A percentile compares a stretch with the other conserved stretches of the same genome.
phyloP scores from a whole-genome alignment of 2,113 vertebrate genomes.

The Syngnathoides biaculeatus region DNA sequence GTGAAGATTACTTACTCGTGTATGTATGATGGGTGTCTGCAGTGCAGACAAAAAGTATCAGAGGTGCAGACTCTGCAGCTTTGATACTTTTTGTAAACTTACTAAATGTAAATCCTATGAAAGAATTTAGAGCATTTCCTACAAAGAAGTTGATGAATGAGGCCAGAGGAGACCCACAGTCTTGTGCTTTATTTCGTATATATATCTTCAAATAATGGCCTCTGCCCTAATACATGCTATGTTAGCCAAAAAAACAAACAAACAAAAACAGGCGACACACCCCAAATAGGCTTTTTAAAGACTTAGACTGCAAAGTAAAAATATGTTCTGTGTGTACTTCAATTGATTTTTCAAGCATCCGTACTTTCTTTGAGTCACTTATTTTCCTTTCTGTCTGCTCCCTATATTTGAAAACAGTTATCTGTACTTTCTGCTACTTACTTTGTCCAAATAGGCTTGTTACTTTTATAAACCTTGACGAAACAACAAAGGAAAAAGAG shows the following conservation, averaged over 20 bases:
- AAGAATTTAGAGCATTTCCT: background rate
- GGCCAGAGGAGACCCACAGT: background rate
- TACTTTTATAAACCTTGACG: background rate
- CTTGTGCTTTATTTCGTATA: background rate
- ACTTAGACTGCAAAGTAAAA: background rate
- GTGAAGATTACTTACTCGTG: background rate
- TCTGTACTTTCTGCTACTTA: background rate
- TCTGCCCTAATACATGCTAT: background rate
- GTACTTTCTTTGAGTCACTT: no score
- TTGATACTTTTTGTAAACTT: no score
- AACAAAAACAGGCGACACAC: background rate
- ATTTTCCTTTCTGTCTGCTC: no score
- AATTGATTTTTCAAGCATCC: background rate
- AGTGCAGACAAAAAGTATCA: no score
- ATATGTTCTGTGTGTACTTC: background rate
- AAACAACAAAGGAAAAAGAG: background rate
- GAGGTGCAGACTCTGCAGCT: no score
- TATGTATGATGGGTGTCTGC: background rate
- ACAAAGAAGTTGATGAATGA: background rate
- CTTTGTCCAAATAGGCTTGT: background rate
- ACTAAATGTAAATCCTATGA: background rate
- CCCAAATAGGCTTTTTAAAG: background rate
- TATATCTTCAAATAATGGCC: background rate
- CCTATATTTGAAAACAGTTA: background rate
- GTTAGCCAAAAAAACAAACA: background rate